These are phyloP conservation scores for Capreolus pygargus DNA, from an alignment of 2,113 vertebrate genomes.

Conservation along the genomic window DNA sequence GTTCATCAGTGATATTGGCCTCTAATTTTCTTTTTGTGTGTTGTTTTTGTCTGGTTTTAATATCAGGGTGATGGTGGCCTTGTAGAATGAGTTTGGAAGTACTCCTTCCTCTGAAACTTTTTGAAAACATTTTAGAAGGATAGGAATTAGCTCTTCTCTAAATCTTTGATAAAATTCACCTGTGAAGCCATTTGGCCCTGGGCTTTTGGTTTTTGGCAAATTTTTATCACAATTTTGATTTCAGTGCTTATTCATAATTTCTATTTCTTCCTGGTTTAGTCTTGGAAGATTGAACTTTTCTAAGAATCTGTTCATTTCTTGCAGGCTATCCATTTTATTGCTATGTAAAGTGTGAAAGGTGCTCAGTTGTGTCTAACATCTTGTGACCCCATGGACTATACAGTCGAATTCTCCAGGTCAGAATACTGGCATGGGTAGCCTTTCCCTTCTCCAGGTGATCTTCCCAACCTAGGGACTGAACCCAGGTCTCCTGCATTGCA, in stretches of 20 bases:
- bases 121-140: neutral
- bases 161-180: neutral
- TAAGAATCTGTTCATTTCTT: neutral
- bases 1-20: no score
- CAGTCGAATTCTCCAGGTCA: neutral
- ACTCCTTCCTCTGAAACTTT: neutral
- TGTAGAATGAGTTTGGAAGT: neutral
- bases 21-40: no score
- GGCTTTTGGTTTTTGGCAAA: neutral
- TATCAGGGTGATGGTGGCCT: neutral
- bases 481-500: neutral
- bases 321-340: neutral
- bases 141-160: neutral
- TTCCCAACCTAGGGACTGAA: neutral
- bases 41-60: no score
- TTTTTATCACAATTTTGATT: neutral
- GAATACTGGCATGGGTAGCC: neutral
- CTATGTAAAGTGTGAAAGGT: neutral
- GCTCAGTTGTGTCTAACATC: neutral
- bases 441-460: neutral
- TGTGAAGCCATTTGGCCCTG: neutral
- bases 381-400: neutral
- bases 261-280: neutral
- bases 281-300: neutral
- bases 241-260: neutral